A percentile compares a stretch with the other conserved stretches of the same genome.
Conservation (phyloP, 2,888 invertebrate species). For the Carcina quercana region DNA sequence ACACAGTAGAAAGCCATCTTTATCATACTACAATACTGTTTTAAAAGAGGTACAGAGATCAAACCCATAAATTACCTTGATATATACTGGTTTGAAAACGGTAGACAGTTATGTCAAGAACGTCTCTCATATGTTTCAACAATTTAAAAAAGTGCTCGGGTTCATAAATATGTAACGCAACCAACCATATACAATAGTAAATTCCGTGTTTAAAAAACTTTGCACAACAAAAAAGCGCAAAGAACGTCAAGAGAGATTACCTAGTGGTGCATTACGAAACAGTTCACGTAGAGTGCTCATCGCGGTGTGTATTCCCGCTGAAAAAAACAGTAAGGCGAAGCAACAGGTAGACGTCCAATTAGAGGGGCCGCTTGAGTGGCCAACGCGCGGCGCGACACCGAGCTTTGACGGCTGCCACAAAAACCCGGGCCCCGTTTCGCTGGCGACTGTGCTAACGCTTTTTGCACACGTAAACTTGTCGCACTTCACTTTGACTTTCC, state of each 20-base stretch:
- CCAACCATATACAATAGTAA: too few species aligned
- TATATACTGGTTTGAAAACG: too few species aligned
- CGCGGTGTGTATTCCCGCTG: constrained; percentile 39
- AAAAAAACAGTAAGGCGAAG: constrained; percentile 56
- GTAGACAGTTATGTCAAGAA: too few species aligned
- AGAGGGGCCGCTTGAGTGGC: constrained; percentile 59
- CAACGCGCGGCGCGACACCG: constrained; percentile 58
- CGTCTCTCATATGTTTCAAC: too few species aligned
- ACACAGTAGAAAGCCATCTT: too few species aligned
- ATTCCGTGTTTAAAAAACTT: too few species aligned
- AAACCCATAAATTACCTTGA: not conserved
- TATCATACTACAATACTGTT: too few species aligned
- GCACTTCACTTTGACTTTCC: constrained; percentile 55
- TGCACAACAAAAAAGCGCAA: constrained; percentile 12
- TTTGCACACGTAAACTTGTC: constrained; percentile 51
- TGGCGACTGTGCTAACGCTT: constrained; percentile 52
- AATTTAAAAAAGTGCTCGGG: too few species aligned
- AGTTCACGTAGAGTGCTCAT: constrained; percentile 53
- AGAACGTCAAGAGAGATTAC: constrained; percentile 25
- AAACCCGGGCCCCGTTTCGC: constrained; percentile 59
- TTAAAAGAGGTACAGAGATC: too few species aligned
- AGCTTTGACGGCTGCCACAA: constrained; percentile 59
- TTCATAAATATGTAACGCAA: too few species aligned
- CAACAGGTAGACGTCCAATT: constrained; percentile 74
- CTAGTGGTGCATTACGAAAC: constrained; percentile 42